A percentile compares a stretch with the other conserved stretches of the same genome.
These are phyloP conservation scores for Trachelus iudaicus DNA, from an alignment of 2,888 invertebrate species.

Conservation along the genomic window DNA sequence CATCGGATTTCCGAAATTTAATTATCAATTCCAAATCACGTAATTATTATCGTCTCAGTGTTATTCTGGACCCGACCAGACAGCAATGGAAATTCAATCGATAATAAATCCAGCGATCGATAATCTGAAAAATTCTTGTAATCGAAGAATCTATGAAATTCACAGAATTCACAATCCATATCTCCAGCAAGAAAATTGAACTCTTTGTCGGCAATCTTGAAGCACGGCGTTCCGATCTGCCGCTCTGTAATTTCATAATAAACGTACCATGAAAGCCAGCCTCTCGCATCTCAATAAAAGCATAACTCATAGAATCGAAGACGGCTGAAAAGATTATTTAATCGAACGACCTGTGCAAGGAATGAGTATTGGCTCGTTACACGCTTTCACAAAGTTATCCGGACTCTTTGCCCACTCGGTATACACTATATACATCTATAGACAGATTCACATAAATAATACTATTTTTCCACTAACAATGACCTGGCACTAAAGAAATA, in stretches of 20 bases:
- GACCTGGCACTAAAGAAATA: not conserved
- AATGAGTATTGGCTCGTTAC: not conserved
- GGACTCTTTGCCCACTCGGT: not conserved
- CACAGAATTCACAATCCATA: not conserved
- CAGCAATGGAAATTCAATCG: not conserved
- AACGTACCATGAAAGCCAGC: not conserved
- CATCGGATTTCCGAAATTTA: not conserved
- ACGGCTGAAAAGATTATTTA: not conserved
- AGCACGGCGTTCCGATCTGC: not conserved
- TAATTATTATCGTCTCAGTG: no score
- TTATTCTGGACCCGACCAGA: not conserved
- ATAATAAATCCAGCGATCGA: not conserved
- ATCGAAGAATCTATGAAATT: not conserved
- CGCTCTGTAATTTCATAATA: not conserved
- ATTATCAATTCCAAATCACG: no score
- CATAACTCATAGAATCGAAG: not conserved
- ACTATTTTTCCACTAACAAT: not conserved
- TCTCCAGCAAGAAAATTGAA: not conserved
- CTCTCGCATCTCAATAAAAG: not conserved
- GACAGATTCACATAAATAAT: not conserved
- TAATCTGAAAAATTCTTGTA: not conserved
- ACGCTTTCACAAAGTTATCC: not conserved
- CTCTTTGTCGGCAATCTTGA: not conserved
- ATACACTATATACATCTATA: not conserved
- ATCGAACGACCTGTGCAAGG: not conserved